Conservation (phyloP, 2,113 vertebrate species). For the Tachysurus vachellii region DNA sequence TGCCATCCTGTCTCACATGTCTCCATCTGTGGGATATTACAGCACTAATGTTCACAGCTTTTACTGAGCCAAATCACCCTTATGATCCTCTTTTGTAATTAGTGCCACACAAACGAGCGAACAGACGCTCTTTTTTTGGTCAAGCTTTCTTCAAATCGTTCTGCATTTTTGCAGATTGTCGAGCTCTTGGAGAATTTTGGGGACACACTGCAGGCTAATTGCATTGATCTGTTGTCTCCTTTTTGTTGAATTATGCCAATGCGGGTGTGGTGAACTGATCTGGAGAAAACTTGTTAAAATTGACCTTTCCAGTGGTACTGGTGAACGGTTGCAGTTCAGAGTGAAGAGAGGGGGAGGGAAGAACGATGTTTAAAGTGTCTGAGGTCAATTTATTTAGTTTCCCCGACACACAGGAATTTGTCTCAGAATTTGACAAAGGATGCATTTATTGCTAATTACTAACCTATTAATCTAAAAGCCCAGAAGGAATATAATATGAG, state of each 20-base stretch:
- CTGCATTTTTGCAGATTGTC: background rate
- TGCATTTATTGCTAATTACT: background rate
- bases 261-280: conserved; percentile 30
- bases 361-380: conserved; percentile 20
- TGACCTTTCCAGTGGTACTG: conserved; percentile 59
- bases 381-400: background rate
- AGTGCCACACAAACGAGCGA: conserved; percentile 1
- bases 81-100: conserved; percentile 6
- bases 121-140: conserved; percentile 8
- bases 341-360: conserved; percentile 5
- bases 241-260: conserved; percentile 45
- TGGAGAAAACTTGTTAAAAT: conserved; percentile 64
- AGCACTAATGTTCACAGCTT: conserved; percentile 44
- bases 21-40: conserved; percentile 40
- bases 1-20: conserved; percentile 25
- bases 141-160: background rate
- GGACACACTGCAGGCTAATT: conserved; percentile 53
- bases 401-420: background rate
- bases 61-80: conserved; percentile 41
- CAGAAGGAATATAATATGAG: background rate
- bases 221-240: conserved; percentile 64
- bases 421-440: background rate
- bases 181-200: conserved; percentile 49
- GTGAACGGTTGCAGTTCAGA: conserved; percentile 31
- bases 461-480: conserved; percentile 1